These are phyloP conservation scores for Girardia tigrina DNA, from an alignment of 2,888 invertebrate species.

Conservation along the genomic window DNA sequence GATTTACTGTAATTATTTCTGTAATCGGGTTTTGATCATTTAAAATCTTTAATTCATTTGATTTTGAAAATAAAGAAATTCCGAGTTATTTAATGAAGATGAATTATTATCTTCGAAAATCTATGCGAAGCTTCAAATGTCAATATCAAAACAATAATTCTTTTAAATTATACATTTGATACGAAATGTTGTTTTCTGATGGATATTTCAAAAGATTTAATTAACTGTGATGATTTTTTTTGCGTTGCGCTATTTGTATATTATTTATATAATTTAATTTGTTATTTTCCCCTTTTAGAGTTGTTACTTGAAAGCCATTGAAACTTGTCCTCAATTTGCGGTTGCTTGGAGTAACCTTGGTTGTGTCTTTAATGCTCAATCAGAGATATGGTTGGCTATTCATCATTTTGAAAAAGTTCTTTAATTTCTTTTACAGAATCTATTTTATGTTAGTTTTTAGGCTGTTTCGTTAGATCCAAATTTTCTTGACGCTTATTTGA, in stretches of 20 bases:
- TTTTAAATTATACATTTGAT: neutral
- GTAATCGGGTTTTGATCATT: no score
- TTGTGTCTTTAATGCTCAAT: conserved; percentile 97
- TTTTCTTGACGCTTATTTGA: conserved; percentile 96
- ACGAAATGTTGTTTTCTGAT: neutral
- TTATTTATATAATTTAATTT: conserved; percentile 25
- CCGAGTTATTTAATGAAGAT: neutral
- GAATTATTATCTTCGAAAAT: neutral
- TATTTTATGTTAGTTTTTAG: conserved; percentile 42
- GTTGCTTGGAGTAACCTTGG: conserved; percentile 99
- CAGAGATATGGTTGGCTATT: conserved; percentile 97
- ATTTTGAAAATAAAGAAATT: neutral
- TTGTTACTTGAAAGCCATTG: conserved; percentile 98
- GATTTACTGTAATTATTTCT: no score
- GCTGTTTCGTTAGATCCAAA: conserved; percentile 95
- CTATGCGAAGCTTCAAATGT: neutral
- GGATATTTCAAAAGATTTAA: neutral
- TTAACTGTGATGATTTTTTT: neutral
- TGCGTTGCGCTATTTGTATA: neutral
- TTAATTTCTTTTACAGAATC: neutral
- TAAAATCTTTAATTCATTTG: neutral
- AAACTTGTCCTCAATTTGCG: conserved; percentile 95
- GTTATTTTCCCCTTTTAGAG: conserved; percentile 58
- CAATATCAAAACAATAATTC: neutral
- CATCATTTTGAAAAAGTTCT: conserved; percentile 87